phyloP scores from a whole-genome alignment of 2,797 vertebrate genomes.

The Onychomys torridus region DNA sequence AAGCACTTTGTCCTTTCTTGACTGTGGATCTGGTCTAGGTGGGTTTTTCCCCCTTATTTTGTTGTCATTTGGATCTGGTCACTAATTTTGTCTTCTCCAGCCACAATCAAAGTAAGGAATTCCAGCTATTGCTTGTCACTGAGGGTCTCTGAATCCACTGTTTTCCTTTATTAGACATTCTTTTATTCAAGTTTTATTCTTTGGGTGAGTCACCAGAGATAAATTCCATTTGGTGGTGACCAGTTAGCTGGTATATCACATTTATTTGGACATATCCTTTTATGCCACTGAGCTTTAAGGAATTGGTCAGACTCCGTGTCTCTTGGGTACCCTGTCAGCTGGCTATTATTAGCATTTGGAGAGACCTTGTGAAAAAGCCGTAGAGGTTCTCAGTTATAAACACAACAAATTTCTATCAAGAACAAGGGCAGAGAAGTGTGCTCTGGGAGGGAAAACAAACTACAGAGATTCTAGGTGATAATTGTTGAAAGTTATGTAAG shows the following conservation, averaged over 20 bases:
- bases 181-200: not conserved
- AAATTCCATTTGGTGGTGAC: not conserved
- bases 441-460: slow-evolving; percentile 46
- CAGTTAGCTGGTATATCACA: not conserved
- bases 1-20: not conserved
- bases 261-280: not conserved
- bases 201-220: not conserved
- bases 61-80: not conserved
- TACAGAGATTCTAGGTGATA: slow-evolving; percentile 22
- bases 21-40: not conserved
- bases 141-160: not conserved
- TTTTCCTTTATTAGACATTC: not conserved
- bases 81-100: not conserved
- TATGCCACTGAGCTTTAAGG: not conserved
- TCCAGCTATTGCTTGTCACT: not conserved
- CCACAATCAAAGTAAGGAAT: not conserved
- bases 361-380: not conserved
- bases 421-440: not conserved
- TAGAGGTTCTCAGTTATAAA: slow-evolving; percentile 61
- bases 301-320: not conserved
- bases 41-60: not conserved
- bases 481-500: not conserved
- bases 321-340: not conserved
- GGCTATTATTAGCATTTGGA: slow-evolving; percentile 4
- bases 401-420: slow-evolving; percentile 62